A percentile compares a stretch with the other conserved stretches of the same genome.
Evolutionary conservation across 2,113 vertebrate genomes (phyloP).

Genomic region (Aphyosemion australe): DNA sequence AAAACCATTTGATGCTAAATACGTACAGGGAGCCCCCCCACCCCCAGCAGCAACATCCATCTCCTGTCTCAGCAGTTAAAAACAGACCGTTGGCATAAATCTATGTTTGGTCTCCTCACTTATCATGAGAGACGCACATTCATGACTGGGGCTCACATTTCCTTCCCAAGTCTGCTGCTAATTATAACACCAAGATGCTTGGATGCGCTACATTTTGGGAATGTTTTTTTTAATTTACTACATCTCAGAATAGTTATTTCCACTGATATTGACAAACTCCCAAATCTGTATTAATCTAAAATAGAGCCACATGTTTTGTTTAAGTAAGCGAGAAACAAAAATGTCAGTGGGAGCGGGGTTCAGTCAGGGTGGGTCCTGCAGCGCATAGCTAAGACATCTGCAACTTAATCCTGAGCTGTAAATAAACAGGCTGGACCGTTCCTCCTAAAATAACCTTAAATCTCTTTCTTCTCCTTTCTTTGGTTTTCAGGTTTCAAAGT

Average conservation of each 20-base stretch:
- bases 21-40: too few species aligned
- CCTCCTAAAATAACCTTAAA: slow-evolving; percentile 15
- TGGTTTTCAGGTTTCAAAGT: slow-evolving; percentile 77
- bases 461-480: slow-evolving; percentile 33
- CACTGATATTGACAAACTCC: not conserved
- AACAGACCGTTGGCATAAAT: slow-evolving; percentile 46
- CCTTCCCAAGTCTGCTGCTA: slow-evolving; percentile 36
- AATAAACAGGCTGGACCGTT: slow-evolving; percentile 43
- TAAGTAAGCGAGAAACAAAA: not conserved
- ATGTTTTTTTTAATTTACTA: too few species aligned
- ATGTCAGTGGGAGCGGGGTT: slow-evolving; percentile 22
- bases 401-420: slow-evolving; percentile 67
- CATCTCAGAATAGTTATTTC: not conserved
- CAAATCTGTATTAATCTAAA: too few species aligned
- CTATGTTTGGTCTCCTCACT: slow-evolving; percentile 65
- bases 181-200: slow-evolving; percentile 41
- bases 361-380: slow-evolving; percentile 28
- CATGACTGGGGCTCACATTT: slow-evolving; percentile 45
- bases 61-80: slow-evolving; percentile 26
- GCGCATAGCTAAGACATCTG: slow-evolving; percentile 58
- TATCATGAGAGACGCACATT: slow-evolving; percentile 56
- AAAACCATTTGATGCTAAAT: too few species aligned
- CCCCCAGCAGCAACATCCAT: slow-evolving; percentile 14
- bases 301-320: not conserved
- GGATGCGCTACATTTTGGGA: not conserved